Evolutionary conservation across 2,888 invertebrate genomes (phyloP), one percentile per base, ranked within the genome.

Genomic region (Pristionchus mayeri): DNA sequence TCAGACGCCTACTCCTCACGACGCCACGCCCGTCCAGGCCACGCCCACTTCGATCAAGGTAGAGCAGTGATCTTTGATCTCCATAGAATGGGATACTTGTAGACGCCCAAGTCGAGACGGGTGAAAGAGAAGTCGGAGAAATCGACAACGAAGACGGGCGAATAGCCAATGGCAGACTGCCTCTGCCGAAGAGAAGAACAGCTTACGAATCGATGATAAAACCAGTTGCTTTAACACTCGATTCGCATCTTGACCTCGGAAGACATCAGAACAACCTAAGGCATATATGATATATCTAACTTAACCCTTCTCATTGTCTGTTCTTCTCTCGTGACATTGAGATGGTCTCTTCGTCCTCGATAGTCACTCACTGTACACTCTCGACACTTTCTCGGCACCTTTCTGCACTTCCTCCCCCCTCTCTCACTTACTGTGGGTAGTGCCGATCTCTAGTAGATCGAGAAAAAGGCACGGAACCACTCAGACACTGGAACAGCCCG

Each of bases 341-440:
- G 34, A 71, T 71, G 40, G 24, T 11, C 44, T 9, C 44, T 44
- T 30, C 30, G 71, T 6, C 71, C 71, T 71, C 71, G 71, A 71
- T 40, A 71, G 71, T 71, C 11, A n/a, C n/a, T n/a, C n/a, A 37
- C 44, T n/a, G 37, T 71, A 40, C 40, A 71, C 71, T 71, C 71
- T 71, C 40, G 71, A 24, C 40, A 24, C 71, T n/a, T 71, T 71
- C 40, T 71, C 40, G n/a, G 3, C 24, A n/a, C 71, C 40, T 34
- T 16, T 71, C n/a, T n/a, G 37, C 40, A 40, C n/a, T 44, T 40
- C 71, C 11, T 40, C 37, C n/a, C 21, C n/a, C 18, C 40, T 40
- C 71, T 71, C 71, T 71, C 40, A 13, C 71, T 71, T 71, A n/a
- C 71, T 44, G 71, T 24, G 40, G 71, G 40, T 71, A 71, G 71